Base-by-base conservation (phyloP, 1,140 invertebrate genomes). In the Leptopilina clavipes region DNA sequence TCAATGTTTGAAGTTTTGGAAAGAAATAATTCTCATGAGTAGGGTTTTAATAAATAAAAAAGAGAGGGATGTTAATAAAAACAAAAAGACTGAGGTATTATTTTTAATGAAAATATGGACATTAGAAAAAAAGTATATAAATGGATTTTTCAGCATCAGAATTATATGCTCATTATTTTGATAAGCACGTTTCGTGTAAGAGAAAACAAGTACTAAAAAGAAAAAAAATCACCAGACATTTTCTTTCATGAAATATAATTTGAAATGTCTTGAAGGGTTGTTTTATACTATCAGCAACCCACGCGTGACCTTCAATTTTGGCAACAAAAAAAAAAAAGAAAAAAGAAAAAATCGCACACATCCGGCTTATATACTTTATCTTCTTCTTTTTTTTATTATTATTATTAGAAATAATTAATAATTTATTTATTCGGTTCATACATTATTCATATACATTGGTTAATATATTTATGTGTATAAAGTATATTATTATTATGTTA, bases 141-240 rank as follows among this genome's bases (percentile, higher is more conserved):
- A 31, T 31, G 59, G 22, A 37, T 65, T 65, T 31, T 0, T 31
- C 59, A 31, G 59, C 25, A 37, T 65, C 14, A 12, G 59, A 65
- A 65, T 65, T n/a, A 65, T 0, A 65, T 25, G 12, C 59, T 65
- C 59, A 65, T 65, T 31, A 65, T 65, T 65, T 65, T 65, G 22
- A 31, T 31, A 65, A 31, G 25, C 22, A 31, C 59, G 14, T 25
- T 40, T 25, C 14, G 25, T 31, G 59, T n/a, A 65, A 65, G 22
- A 65, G 59, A 31, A 65, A 31, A 65, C 14, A 52, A 17, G n/a
- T 52, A 52, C 22, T 37, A 65, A 25, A 8, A 12, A 65, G 18
- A 25, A 59, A 31, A 65, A 65, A 65, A 65, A 65, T 14, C 22
- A 22, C 9, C 59, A 65, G 59, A 65, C 59, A 31, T 65, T 65